Percentiles rank a stretch among this genome's conserved stretches.
phyloP scores from a whole-genome alignment of 2,113 vertebrate genomes.

The Phrynosoma platyrhinos region DNA sequence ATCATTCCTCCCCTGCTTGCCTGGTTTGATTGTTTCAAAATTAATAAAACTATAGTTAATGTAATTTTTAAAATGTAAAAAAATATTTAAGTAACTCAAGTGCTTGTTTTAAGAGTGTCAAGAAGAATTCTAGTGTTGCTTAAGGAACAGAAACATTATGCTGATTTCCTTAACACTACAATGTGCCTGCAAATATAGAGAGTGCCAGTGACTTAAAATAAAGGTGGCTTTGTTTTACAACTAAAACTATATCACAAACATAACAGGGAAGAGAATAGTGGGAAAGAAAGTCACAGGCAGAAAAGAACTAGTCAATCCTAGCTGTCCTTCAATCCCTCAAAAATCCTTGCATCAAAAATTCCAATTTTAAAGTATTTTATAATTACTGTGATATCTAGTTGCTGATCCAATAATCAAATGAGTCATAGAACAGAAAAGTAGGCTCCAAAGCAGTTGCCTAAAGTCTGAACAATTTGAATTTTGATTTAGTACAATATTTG shows the following conservation, averaged over 20 bases:
- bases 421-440: background rate
- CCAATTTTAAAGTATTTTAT: background rate
- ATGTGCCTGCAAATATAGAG: background rate
- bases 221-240: background rate
- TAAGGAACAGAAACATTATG: conserved; percentile 22
- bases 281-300: no score
- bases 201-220: background rate
- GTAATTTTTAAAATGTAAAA: background rate
- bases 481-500: background rate
- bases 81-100: background rate
- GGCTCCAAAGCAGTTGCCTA: background rate
- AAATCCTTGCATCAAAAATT: background rate
- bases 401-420: background rate
- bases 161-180: background rate
- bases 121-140: background rate
- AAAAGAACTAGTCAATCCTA: no score
- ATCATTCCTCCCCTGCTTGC: background rate
- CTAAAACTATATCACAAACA: background rate
- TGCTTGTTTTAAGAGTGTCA: background rate
- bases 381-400: no score
- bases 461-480: background rate
- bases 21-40: background rate
- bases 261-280: background rate
- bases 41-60: background rate
- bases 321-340: no score